Conservation (phyloP, 1,140 invertebrate species). For the Eupristina koningsbergeri region DNA sequence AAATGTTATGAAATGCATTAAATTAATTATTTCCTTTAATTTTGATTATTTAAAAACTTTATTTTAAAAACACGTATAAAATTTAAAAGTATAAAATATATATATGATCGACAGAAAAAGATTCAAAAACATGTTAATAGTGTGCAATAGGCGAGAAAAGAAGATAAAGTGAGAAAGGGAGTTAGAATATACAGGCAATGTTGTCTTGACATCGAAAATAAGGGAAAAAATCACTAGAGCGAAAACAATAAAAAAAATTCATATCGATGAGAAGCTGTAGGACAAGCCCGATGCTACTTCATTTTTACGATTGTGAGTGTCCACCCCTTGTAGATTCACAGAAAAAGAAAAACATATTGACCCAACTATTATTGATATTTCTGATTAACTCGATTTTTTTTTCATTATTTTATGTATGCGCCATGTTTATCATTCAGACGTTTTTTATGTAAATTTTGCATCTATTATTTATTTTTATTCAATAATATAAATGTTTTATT, state of each 20-base stretch:
- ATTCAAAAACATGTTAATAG: background rate
- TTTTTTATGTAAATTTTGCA: no score
- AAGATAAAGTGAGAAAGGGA: background rate
- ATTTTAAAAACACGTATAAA: background rate
- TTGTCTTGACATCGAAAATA: conserved; percentile 35
- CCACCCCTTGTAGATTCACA: conserved; percentile 14
- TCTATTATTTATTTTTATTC: no score
- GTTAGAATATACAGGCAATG: background rate
- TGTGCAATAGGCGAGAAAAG: conserved; percentile 10
- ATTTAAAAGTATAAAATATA: background rate
- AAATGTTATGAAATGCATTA: no score
- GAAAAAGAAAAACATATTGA: conserved; percentile 46
- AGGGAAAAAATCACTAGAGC: conserved; percentile 46
- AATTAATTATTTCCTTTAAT: no score
- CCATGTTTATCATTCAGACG: no score
- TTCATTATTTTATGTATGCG: conserved; percentile 1
- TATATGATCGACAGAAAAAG: background rate
- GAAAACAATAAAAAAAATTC: conserved; percentile 52
- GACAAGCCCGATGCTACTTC: conserved; percentile 16
- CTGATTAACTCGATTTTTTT: conserved; percentile 42
- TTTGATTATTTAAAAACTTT: background rate
- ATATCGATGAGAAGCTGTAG: conserved; percentile 10
- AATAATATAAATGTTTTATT: no score
- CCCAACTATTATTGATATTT: conserved; percentile 36
- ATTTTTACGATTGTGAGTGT: conserved; percentile 44